These are phyloP conservation scores for Pristiophorus japonicus DNA, from an alignment of 2,113 vertebrate genomes.

Conservation along the genomic window DNA sequence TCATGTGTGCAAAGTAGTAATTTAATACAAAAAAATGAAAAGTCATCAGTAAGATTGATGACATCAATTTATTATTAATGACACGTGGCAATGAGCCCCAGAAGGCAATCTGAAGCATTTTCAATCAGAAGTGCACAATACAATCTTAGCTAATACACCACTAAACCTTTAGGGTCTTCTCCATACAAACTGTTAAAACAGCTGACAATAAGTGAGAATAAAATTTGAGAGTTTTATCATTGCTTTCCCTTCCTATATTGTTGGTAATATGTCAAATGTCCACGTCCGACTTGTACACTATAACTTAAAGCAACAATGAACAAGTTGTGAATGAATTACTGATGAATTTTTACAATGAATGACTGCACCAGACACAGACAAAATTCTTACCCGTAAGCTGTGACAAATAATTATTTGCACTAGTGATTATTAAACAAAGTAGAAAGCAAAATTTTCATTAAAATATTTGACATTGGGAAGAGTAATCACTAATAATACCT, in stretches of 20 bases:
- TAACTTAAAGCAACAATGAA: conserved; percentile 10
- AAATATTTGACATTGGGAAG: not conserved
- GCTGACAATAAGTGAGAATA: not conserved
- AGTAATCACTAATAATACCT: not conserved
- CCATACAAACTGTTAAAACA: conserved; percentile 3
- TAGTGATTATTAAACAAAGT: not conserved
- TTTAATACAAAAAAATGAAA: conserved; percentile 45
- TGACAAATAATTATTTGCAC: not conserved
- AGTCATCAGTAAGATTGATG: conserved; percentile 70
- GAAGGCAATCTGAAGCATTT: conserved; percentile 71
- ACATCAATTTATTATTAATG: conserved; percentile 73
- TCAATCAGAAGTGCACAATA: conserved; percentile 51
- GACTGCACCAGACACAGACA: not conserved
- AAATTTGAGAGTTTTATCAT: not conserved
- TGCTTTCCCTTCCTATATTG: not conserved
- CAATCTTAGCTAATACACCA: not conserved
- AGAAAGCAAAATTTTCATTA: not conserved
- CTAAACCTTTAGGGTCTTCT: not conserved
- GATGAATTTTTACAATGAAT: not conserved
- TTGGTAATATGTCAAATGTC: not conserved
- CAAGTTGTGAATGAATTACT: not conserved
- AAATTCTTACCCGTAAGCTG: not conserved
- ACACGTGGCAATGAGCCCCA: conserved; percentile 72
- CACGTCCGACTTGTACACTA: not conserved
- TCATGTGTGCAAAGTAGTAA: not conserved